phyloP scores from a whole-genome alignment of 2,797 vertebrate genomes.

The Scyliorhinus canicula region DNA sequence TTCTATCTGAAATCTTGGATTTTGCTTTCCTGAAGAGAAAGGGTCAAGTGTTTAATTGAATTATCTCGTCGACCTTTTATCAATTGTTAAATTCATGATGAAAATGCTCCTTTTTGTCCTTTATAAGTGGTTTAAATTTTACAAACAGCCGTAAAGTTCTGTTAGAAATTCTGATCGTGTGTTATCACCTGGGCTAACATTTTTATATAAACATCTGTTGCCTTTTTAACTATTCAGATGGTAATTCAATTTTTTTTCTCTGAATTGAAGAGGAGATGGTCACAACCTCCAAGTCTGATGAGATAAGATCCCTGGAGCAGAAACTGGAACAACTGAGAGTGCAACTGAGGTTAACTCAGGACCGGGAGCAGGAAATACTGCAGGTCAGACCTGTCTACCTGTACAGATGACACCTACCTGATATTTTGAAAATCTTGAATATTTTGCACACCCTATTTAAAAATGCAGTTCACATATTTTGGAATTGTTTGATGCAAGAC shows the following conservation, averaged over 20 bases:
- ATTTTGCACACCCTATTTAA: background rate
- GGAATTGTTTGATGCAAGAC: background rate
- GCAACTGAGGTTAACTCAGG: constrained; percentile 22
- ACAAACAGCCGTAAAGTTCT: background rate
- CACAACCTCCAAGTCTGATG: background rate
- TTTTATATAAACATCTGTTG: background rate
- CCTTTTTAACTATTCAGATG: background rate
- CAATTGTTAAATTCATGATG: background rate
- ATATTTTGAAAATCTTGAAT: background rate
- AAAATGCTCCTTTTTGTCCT: background rate
- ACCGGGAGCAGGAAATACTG: background rate
- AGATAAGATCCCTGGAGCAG: background rate
- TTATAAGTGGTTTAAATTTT: background rate
- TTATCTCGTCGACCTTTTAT: background rate
- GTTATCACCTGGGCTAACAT: background rate
- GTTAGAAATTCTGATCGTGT: background rate
- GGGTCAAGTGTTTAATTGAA: background rate
- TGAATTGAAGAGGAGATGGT: background rate
- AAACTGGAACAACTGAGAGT: background rate
- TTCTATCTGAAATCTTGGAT: background rate
- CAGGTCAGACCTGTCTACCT: background rate
- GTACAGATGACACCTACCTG: background rate
- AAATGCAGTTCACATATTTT: background rate
- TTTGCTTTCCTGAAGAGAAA: background rate
- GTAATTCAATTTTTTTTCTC: background rate